phyloP scores from a whole-genome alignment of 2,113 vertebrate genomes.

The Otolemur garnettii region DNA sequence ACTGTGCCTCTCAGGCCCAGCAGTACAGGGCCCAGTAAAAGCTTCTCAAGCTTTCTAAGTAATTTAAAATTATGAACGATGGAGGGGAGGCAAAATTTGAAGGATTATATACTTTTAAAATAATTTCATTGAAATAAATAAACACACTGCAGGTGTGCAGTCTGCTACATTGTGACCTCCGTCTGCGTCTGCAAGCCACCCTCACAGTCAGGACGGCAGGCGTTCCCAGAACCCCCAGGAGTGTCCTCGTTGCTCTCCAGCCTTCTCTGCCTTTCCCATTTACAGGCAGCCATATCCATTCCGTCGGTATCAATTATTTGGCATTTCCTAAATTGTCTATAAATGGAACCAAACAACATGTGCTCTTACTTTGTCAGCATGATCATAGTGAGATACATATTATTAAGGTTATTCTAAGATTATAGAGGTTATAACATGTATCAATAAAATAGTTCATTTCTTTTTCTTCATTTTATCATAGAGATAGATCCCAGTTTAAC shows the following conservation, averaged over 20 bases:
- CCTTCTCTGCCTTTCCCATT: background rate
- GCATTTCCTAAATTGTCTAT: background rate
- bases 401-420: background rate
- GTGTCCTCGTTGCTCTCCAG: fast-evolving
- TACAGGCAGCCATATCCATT: background rate
- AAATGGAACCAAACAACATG: background rate
- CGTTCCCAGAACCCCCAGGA: too few species aligned
- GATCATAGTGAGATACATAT: background rate
- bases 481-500: background rate
- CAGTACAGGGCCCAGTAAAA: background rate
- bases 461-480: background rate
- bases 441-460: background rate
- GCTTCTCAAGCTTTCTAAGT: background rate
- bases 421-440: background rate
- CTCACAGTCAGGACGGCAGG: background rate
- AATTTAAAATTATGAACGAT: background rate
- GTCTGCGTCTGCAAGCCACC: background rate
- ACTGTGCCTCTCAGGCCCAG: background rate
- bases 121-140: background rate
- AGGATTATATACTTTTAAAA: background rate
- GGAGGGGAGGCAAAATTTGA: background rate
- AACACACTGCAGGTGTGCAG: background rate
- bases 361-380: background rate
- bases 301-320: background rate
- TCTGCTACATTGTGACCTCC: fast-evolving